Conservation (phyloP, 2,797 vertebrate genomes). For the Phoeniculus purpureus region DNA sequence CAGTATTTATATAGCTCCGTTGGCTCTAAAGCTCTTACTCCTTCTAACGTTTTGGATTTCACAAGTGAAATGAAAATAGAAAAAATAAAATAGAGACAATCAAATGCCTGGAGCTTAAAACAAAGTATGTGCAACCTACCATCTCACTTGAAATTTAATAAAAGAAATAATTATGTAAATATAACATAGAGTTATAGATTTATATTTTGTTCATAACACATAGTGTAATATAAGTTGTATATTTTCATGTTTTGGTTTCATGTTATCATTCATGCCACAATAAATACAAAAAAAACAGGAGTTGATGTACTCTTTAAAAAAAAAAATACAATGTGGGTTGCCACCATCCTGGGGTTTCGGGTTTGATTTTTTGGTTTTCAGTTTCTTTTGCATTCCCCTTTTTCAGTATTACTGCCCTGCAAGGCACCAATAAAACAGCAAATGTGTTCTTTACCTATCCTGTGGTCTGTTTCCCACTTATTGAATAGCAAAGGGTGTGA, state of each 20-base stretch:
- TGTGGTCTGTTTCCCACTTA: constrained; percentile 76
- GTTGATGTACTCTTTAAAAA: constrained; percentile 92
- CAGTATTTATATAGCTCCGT: constrained; percentile 81
- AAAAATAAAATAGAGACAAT: constrained; percentile 91
- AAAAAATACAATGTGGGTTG: constrained; percentile 86
- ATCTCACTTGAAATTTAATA: constrained; percentile 99
- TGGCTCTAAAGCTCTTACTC: constrained; percentile 80
- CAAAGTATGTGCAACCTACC: constrained; percentile 92
- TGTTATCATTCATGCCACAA: constrained; percentile 99
- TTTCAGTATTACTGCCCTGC: constrained; percentile 99
- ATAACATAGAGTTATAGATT: constrained; percentile 99
- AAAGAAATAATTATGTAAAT: constrained; percentile 99
- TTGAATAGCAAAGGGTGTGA: neutral
- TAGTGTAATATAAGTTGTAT: constrained; percentile 99
- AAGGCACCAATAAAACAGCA: constrained; percentile 99
- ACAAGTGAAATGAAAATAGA: constrained; percentile 74
- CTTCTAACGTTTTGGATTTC: constrained; percentile 78
- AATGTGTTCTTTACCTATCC: constrained; percentile 91
- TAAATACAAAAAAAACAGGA: constrained; percentile 91
- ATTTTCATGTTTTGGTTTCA: constrained; percentile 98
- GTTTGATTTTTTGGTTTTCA: constrained; percentile 31
- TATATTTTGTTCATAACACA: constrained; percentile 99
- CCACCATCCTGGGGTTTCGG: constrained; percentile 86
- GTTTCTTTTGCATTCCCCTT: constrained; percentile 90
- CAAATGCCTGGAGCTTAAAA: constrained; percentile 99